Conservation (phyloP, 2,888 invertebrate genomes). For the Junonia oenone region DNA sequence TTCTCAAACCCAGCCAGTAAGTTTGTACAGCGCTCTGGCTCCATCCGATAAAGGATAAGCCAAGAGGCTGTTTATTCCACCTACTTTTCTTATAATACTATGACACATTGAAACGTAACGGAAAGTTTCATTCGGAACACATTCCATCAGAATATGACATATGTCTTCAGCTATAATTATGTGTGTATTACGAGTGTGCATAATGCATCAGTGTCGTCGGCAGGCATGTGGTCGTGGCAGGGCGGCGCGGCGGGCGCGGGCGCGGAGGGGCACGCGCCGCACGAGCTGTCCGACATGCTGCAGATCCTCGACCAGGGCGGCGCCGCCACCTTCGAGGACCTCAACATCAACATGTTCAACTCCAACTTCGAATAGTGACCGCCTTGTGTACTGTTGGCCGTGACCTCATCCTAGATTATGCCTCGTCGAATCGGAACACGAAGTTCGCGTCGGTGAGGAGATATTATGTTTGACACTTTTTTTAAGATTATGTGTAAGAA, state of each 20-base stretch:
- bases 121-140: no score
- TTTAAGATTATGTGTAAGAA: slow-evolving; percentile 8
- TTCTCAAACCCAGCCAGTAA: no score
- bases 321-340: slow-evolving; percentile 91
- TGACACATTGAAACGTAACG: no score
- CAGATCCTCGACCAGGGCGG: slow-evolving; percentile 94
- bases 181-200: no score
- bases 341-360: slow-evolving; percentile 94
- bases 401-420: not conserved
- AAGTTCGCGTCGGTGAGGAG: not conserved
- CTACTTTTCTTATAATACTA: no score
- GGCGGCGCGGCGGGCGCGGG: slow-evolving; percentile 61
- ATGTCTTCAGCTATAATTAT: no score
- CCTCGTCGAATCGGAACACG: not conserved
- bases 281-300: slow-evolving; percentile 93
- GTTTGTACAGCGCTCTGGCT: no score
- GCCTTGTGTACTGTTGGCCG: not conserved
- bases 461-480: slow-evolving; percentile 1
- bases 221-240: slow-evolving; percentile 91
- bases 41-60: no score
- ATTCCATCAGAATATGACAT: no score
- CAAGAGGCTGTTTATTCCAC: no score
- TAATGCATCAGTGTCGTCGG: slow-evolving; percentile 5
- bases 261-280: slow-evolving; percentile 75
- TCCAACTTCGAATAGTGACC: slow-evolving; percentile 74